Base-by-base conservation (phyloP, 2,888 invertebrate genomes). In the Chrysopilus asiliformis region DNA sequence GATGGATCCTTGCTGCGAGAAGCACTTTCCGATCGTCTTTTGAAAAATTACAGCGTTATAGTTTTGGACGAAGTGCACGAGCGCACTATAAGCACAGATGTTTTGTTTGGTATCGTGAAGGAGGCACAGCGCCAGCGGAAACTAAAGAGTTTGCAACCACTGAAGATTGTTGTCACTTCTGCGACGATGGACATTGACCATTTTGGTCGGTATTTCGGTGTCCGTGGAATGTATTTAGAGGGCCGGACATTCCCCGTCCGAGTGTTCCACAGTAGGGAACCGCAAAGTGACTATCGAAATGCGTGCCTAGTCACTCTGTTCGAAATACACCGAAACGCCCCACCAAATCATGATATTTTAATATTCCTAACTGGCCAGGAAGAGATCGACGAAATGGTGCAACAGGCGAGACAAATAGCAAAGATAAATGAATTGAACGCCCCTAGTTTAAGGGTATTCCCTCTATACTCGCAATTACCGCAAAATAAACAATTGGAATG, bases 131-230 rank as follows among this genome's bases (percentile, higher is more conserved):
- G 71, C 49, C 70, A 76, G 45, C 69, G 91, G 38, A 68, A 70
- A 48, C 30, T 19, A 16, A 39, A 48, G 3, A 73, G 72, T 40
- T 46, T 71, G 34, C 53, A 65, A 30, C 71, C 73, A 2, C 56
- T 87, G 9, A 87, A 85, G 67, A 76, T 82, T 55, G 73, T 94
- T 22, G 70, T 93, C 32, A 93, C 93, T 79, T 94, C 93, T 1
- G 94, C 94, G 1, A 94, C 94, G 10, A 91, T 94, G 89, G 89
- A 94, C 64, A 89, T 90, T 7, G 89, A 90, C 59, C 80, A 86
- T 52, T 94, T 97, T 60, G 78, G 82, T 22, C 69, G 74, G 43
- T 98, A 93, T 59, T 97, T 93, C 58, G 74, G 83, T 51, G 86
- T 86, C 32, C 79, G 81, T 31, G 87, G 85, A 1, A 70, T 93